Percentiles rank a stretch among this genome's conserved stretches.
These are phyloP conservation scores for Rhabdornis inornatus DNA, from an alignment of 2,113 vertebrate species.

Conservation along the genomic window DNA sequence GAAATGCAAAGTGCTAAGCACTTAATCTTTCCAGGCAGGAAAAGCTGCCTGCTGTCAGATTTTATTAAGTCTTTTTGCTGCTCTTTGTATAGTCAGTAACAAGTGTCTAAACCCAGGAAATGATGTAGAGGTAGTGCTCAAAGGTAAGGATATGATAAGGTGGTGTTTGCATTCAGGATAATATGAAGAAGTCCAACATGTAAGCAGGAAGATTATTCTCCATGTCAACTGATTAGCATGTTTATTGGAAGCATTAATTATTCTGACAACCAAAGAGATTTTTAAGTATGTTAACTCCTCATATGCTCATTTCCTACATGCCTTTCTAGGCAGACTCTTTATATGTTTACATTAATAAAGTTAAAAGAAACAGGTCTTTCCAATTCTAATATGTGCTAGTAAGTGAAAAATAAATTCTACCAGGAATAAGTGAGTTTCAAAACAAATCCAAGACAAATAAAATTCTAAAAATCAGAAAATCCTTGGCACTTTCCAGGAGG, in stretches of 20 bases:
- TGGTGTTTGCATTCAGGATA: constrained; percentile 71
- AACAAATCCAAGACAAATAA: neutral
- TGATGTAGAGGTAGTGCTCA: constrained; percentile 73
- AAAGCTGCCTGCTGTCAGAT: constrained; percentile 80
- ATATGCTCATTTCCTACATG: neutral
- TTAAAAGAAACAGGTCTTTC: neutral
- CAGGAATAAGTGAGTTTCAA: neutral
- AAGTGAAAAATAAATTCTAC: neutral
- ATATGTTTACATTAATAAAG: neutral
- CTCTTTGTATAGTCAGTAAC: constrained; percentile 76
- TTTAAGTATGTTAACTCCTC: constrained; percentile 64
- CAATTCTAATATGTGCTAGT: neutral
- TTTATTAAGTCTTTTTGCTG: constrained; percentile 79
- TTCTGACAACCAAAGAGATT: constrained; percentile 69
- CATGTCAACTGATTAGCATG: constrained; percentile 79
- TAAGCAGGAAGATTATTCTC: constrained; percentile 68
- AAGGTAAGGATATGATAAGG: constrained; percentile 74
- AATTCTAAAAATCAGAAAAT: neutral
- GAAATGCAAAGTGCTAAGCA: constrained; percentile 76
- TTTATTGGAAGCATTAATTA: constrained; percentile 78
- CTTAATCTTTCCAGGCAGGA: constrained; percentile 78
- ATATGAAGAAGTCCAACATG: constrained; percentile 68
- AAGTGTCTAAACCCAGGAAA: constrained; percentile 72
- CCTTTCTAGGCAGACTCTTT: neutral
- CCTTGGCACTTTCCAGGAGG: neutral